Evolutionary conservation across 2,888 invertebrate species (phyloP).

Genomic region (Polymixis lichenea): DNA sequence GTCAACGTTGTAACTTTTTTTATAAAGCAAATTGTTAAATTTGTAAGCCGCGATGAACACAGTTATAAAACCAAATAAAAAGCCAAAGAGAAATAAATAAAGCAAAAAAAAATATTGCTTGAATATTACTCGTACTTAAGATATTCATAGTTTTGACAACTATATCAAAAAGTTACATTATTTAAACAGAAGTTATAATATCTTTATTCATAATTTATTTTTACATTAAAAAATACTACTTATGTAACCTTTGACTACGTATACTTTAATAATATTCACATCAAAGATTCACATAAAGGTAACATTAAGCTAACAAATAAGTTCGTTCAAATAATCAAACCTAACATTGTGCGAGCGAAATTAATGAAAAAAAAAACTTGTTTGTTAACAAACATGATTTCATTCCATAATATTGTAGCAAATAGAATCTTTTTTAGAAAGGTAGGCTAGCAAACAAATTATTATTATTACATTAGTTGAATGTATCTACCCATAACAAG

Average conservation of each 20-base stretch:
- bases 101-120: neutral
- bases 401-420: slow-evolving; percentile 16
- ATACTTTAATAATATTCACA: neutral
- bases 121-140: neutral
- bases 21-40: too few relatives aligned
- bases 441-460: neutral
- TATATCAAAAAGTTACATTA: neutral
- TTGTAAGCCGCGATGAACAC: neutral
- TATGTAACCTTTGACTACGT: neutral
- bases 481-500: too few relatives aligned
- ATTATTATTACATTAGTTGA: too few relatives aligned
- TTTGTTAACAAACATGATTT: slow-evolving; percentile 35
- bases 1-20: too few relatives aligned
- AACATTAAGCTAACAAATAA: slow-evolving; percentile 5
- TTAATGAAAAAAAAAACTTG: slow-evolving; percentile 30
- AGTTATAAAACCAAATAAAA: neutral
- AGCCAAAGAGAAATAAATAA: neutral
- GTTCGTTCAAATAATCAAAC: slow-evolving; percentile 10
- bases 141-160: neutral
- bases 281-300: slow-evolving; percentile 7
- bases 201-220: too few relatives aligned
- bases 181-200: neutral
- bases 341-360: slow-evolving; percentile 1
- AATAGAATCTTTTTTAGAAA: slow-evolving; percentile 14
- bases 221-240: too few relatives aligned